Evolutionary conservation across 2,797 vertebrate genomes (phyloP), one percentile per base, ranked within the genome.

Genomic region (Lagocephalus sceleratus): DNA sequence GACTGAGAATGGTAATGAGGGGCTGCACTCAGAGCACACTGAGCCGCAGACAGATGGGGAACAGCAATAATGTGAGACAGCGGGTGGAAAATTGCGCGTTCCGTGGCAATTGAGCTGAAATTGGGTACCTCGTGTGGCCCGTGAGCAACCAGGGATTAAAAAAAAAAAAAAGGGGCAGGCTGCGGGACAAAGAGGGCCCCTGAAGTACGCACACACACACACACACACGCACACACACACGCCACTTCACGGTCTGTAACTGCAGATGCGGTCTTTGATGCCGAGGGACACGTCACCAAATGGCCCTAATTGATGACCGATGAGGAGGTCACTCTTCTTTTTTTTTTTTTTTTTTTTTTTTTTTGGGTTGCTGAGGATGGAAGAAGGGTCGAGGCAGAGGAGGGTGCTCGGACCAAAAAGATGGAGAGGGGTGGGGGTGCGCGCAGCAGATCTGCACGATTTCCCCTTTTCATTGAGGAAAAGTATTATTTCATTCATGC

Each of bases 401-500:
- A 60, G 50, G 43, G 40, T 19, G 32, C 12, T 35, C 12, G 12
- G 14, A 35, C 32, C 32, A 9, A 10, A 9, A 19, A 19, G 17
- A 19, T 5, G 29, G 5, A 11, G 29, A 35, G 5, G 29, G 29
- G 29, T 35, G 29, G 29, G 29, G 29, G 2, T 19, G 40, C 20
- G 46, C 19, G 69, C 61, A 66, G 66, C 82, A 73, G 71, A 76
- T 80, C 83, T 62, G 80, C 79, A 86, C 83, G 85, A 81, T 87
- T 84, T 87, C 78, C 76, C 66, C 83, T 66, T 82, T 81, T 85
- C 88, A 91, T 87, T 89, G 78, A 89, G 81, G 84, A 86, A 90
- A 88, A 88, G 85, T 82, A 86, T 85, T 85, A 89, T 89, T 91
- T 91, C 91, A 93, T 93, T 93, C 91, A 93, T 92, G 87, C 86